Percentiles rank a stretch among this genome's conserved stretches.
Conservation (phyloP, 1,140 invertebrate genomes). For the Sesamia nonagrioides region DNA sequence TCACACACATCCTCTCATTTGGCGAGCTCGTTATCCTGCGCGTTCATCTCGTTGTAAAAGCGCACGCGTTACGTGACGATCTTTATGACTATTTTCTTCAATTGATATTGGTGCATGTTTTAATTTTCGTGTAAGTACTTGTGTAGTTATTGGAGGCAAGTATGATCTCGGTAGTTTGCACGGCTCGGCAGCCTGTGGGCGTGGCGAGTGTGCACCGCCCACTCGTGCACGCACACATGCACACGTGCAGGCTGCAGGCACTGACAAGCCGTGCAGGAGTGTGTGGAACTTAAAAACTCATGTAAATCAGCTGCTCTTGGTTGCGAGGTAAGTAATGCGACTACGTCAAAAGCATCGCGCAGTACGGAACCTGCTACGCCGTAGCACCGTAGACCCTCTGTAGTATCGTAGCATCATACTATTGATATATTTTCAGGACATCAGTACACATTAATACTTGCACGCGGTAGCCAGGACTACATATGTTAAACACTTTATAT, state of each 20-base stretch:
- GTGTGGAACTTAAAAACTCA: conserved; percentile 18
- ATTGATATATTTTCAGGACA: neutral
- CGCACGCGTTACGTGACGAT: neutral
- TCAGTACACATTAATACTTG: neutral
- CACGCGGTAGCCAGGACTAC: neutral
- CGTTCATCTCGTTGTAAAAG: neutral
- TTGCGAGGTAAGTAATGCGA: conserved; percentile 28
- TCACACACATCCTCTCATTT: neutral
- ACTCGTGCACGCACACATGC: conserved; percentile 16
- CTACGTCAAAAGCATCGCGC: neutral
- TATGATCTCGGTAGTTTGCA: neutral
- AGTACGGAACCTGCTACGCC: conserved; percentile 29
- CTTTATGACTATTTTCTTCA: neutral
- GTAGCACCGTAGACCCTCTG: conserved; percentile 39
- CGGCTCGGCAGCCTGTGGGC: conserved; percentile 5
- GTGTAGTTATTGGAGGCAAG: neutral
- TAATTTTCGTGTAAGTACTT: neutral
- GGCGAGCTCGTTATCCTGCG: neutral
- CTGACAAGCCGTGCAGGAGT: neutral
- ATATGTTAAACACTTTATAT: no score
- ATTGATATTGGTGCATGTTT: neutral
- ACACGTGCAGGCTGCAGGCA: neutral
- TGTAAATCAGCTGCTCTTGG: conserved; percentile 22
- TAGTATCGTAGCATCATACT: neutral
- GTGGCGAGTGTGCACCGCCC: conserved; percentile 28